Evolutionary conservation across 2,113 vertebrate species (phyloP), one percentile per base, ranked within the genome.

Genomic region (Pterocles gutturalis): DNA sequence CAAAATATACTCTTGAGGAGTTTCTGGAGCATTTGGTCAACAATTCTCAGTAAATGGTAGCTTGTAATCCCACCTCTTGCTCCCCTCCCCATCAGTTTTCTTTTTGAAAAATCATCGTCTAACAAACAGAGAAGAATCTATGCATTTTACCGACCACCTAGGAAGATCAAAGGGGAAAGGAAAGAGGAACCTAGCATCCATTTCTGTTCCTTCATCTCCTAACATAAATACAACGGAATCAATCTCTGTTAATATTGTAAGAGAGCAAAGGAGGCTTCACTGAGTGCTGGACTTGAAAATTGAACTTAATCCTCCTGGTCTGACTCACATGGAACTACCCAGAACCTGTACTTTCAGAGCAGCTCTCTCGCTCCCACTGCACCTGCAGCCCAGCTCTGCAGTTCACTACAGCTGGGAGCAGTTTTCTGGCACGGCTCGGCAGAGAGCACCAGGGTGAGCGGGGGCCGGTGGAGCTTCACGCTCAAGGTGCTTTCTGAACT

Each of bases 281-380:
- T 31, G 54, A 87, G 73, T 49, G 53, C 81, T 46, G 45, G 65
- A 81, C 66, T 78, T 82, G 76, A 93, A 95, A 91, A 88, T 4
- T 88, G 80, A 92, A 93, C 64, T 81, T 94, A 94, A 94, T 94
- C 91, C 57, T 91, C 95, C 91, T 67, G 72, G 82, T 49, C 65
- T 2, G 1, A 33, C 83, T 84, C 89, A 81, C 72, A 79, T 38
- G 87, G 93, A 96, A 78, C 64, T 49, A 28, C 60, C 29, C 80
- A 78, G 83, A 81, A 89, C n/a, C 93, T 60, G 53, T 45, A 66
- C 58, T 43, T 76, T 26, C 73, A 70, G 90, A 77, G 8, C 34
- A 87, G 91, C 72, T 5, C 70, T 5, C 70, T 53, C 0, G 0
- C 67, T 76, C 53, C 65, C 0, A 1, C 64, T 58, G 51, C 87